phyloP scores from a whole-genome alignment of 2,888 invertebrate genomes.

The Eurytoma adleriae region DNA sequence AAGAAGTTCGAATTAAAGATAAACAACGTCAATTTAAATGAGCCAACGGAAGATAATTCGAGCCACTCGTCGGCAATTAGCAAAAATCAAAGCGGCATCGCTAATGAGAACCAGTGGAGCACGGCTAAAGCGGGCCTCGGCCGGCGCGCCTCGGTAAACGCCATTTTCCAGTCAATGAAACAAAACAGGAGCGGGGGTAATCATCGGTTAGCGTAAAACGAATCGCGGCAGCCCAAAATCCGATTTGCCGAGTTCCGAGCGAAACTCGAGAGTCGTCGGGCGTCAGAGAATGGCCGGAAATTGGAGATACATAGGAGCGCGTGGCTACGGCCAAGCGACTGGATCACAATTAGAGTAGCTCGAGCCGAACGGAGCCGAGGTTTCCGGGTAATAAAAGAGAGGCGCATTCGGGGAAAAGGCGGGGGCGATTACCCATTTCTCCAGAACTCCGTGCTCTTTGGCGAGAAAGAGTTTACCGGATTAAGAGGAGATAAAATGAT shows the following conservation, averaged over 20 bases:
- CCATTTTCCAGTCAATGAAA: conserved; percentile 32
- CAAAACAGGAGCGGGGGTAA: conserved; percentile 19
- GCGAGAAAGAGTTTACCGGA: too few relatives aligned
- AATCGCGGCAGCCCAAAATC: conserved; percentile 34
- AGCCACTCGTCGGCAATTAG: background rate
- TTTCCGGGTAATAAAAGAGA: background rate
- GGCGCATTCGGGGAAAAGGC: background rate
- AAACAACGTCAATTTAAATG: too few relatives aligned
- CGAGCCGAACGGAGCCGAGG: background rate
- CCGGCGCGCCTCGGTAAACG: conserved; percentile 1
- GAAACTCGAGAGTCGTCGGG: background rate
- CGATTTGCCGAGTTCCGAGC: conserved; percentile 23
- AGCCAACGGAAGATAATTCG: background rate
- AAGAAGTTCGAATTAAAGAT: too few relatives aligned
- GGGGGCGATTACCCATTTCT: background rate
- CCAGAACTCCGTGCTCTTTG: too few relatives aligned
- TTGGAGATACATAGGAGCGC: background rate
- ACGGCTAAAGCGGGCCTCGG: background rate
- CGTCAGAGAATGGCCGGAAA: conserved; percentile 30
- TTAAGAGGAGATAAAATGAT: too few relatives aligned
- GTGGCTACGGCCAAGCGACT: background rate
- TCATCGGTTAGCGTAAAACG: conserved; percentile 38
- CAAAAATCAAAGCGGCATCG: background rate
- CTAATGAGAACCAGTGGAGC: background rate
- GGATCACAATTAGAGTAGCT: conserved; percentile 12